Percentiles rank a stretch among this genome's conserved stretches.
Conservation (phyloP, 2,888 invertebrate species). For the Leptinotarsa peninsularis region DNA sequence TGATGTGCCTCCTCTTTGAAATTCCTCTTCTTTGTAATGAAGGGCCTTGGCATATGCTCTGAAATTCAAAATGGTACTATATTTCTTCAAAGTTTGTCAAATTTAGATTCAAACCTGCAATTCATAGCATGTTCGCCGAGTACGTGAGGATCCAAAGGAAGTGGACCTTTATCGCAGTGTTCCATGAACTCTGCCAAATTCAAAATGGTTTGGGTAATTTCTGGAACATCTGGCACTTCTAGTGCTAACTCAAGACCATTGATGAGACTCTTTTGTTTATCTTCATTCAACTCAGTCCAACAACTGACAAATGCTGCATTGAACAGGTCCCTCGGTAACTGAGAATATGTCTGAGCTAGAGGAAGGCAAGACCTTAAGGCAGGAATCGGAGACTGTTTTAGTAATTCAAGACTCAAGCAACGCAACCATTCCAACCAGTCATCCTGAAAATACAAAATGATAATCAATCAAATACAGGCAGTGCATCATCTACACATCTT, state of each 20-base stretch:
- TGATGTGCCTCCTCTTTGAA: conserved; percentile 76
- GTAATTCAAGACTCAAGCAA: conserved; percentile 89
- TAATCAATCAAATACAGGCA: not conserved
- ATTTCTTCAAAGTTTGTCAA: no score
- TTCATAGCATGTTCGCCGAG: conserved; percentile 95
- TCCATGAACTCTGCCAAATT: conserved; percentile 99
- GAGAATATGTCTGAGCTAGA: conserved; percentile 93
- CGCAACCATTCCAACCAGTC: conserved; percentile 99
- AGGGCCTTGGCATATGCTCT: conserved; percentile 83
- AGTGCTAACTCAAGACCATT: conserved; percentile 89
- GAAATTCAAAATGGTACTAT: conserved; percentile 37
- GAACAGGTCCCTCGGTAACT: conserved; percentile 94
- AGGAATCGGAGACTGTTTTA: conserved; percentile 96
- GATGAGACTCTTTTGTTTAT: conserved; percentile 81
- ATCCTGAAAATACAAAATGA: conserved; percentile 67
- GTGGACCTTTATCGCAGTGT: conserved; percentile 95
- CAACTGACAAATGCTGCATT: conserved; percentile 99
- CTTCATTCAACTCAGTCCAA: conserved; percentile 93
- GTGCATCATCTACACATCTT: no score
- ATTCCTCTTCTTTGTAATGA: conserved; percentile 94
- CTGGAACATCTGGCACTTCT: conserved; percentile 92
- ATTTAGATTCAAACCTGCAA: conserved; percentile 72
- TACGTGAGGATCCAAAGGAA: conserved; percentile 88
- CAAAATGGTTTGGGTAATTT: conserved; percentile 94
- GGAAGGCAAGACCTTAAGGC: conserved; percentile 92